Base-by-base conservation (phyloP, 2,113 vertebrate genomes). In the Syrrhaptes paradoxus region DNA sequence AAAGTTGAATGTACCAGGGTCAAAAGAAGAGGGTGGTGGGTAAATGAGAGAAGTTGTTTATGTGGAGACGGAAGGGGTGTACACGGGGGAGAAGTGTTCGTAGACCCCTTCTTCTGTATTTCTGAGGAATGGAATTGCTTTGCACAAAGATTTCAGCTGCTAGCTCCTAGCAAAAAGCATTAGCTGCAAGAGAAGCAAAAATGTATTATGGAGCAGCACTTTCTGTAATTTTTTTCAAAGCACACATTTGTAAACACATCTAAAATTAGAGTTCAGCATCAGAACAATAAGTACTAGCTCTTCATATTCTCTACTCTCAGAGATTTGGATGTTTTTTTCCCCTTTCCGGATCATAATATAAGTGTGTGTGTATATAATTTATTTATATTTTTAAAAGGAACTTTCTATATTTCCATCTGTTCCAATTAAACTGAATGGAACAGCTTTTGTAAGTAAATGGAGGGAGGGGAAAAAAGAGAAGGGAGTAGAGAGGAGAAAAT, bases 321-420 rank as follows among this genome's bases (percentile, higher is more conserved):
- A 97, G 96, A 97, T 87, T 96, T 96, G 91, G 92, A 94, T 96
- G 79, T 65, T 63, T 80, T 80, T 96, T 96, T 91, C 62, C 87
- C 46, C 41, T 89, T 72, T 81, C 38, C 1, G 8, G 63, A 88
- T 92, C 67, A 68, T 85, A 94, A 90, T 82, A 94, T 79, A 72
- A 91, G 25, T 73, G 54, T 66, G 18, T 92, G 67, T 68, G 59
- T 95, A 62, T 93, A 97, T 97, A 97, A 97, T 97, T 98, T 97
- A 98, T 98, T 98, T 91, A 93, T 92, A 86, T 96, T 91, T 95
- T 98, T 92, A 86, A 98, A 98, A 97, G 83, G 52, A 96, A 89
- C 79, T 92, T 97, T 97, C 95, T 96, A 95, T 97, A 97, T 98
- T 98, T 98, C 97, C 96, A 97, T 97, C 92, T 97, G 96, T 97